Base-by-base conservation (phyloP, 1,140 invertebrate species). In the Drosophila kepulauana region DNA sequence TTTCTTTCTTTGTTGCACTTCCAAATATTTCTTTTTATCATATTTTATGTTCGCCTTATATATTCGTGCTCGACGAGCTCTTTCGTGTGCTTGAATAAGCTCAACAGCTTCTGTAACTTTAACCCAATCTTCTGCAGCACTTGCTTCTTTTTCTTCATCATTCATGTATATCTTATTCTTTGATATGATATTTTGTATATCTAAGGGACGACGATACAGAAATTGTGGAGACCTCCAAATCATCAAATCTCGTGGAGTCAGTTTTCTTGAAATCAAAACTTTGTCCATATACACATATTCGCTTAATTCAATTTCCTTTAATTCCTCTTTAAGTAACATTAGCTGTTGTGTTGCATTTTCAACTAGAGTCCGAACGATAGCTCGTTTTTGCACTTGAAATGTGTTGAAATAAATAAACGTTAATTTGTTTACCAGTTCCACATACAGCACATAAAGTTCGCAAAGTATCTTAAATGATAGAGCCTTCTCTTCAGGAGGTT, bases 341-440 rank as follows among this genome's bases (percentile, higher is more conserved):
- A 93, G 41, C 56, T 91, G 82, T 38, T 81, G 73, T 1, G 74
- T 77, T 5, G 91, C 86, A 70, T 74, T 81, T 84, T 95, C 94
- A 2, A 96, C 87, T 3, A 95, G 84, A 45, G 93, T 92, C 25
- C 94, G 92, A 1, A 96, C 90, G 0, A 93, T 76, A 16, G 93
- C 75, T 49, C 95, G 82, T 79, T 95, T 95, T 89, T 96, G 95
- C 2, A 95, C 94, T 91, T 96, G 95, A 35, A 94, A 93, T 6
- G 95, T 94, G 67, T 95, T 94, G 64, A 95, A 94, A 82, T 95
- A 95, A 46, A 94, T 94, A 33, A 85, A 82, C 30, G 75, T 59
- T 16, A 93, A 56, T 52, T 92, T 91, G 28, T 91, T 79, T 0
- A 92, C 87, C 11, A 92, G 58, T 41, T 88, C 80, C 1, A 78